phyloP scores from a whole-genome alignment of 2,113 vertebrate genomes.

The Lichenostomus cassidix region DNA sequence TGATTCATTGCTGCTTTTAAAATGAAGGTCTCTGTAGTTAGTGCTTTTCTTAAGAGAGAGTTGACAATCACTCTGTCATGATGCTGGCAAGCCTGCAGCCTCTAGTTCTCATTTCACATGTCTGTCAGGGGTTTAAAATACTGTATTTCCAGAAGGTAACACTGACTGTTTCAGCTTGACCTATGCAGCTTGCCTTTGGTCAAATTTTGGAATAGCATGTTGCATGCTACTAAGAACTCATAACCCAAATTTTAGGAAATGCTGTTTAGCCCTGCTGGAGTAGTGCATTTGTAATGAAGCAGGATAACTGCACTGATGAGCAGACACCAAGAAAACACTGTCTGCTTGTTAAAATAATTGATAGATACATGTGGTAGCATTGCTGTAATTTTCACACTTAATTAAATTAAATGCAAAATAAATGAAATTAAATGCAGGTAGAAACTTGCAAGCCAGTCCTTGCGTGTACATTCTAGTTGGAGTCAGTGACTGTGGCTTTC shows the following conservation, averaged over 20 bases:
- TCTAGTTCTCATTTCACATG: background rate
- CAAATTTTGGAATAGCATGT: background rate
- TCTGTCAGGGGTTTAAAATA: background rate
- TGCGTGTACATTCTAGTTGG: background rate
- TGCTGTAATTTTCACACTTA: background rate
- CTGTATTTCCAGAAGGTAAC: background rate
- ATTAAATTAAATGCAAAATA: background rate
- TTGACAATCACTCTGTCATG: background rate
- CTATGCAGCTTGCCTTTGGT: background rate
- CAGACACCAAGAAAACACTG: background rate
- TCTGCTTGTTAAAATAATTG: background rate
- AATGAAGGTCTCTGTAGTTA: background rate
- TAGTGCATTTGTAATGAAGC: background rate
- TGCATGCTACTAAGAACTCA: background rate
- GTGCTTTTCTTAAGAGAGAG: background rate
- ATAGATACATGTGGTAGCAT: background rate
- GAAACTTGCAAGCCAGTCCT: rapidly evolving
- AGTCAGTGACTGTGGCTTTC: background rate
- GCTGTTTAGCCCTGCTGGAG: background rate
- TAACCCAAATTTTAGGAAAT: background rate
- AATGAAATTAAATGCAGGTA: background rate
- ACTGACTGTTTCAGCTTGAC: background rate
- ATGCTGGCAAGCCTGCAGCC: background rate
- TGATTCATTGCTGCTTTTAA: conserved; percentile 17
- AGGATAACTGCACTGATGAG: background rate